Base-by-base conservation (phyloP, 2,797 vertebrate genomes). In the Acropternis orthonyx region DNA sequence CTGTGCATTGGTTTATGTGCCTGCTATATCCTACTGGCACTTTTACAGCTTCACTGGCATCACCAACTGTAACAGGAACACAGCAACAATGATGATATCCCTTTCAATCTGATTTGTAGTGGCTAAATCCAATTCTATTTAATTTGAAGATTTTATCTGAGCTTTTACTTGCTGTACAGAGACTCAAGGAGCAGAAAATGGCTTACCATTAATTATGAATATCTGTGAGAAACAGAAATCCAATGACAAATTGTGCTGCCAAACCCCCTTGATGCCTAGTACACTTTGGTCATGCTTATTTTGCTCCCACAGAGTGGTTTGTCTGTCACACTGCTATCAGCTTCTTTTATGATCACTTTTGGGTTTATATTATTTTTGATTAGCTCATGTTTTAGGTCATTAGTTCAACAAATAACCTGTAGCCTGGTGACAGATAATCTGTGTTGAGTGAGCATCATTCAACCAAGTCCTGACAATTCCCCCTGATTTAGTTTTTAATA, bases 381-480 rank as follows among this genome's bases (percentile, higher is more conserved):
- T 97, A 96, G 88, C 85, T 82, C 95, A 27, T 92, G 92, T 85
- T 97, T 96, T 88, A 78, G 89, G 90, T 90, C 91, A 96, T 96
- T 96, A 96, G 75, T 93, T 95, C 81, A 97, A 95, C 94, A 96
- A 97, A 97, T 93, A 97, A 92, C 92, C 66, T 95, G 89, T 89
- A 93, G 61, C 58, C 14, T 8, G 3, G 46, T 92, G 92, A 81
- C 71, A 95, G 91, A 91, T 94, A 96, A 96, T 92, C 54, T 92
- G 62, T 73, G n/a, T 65, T 86, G 81, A 90, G 67, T 5, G n/a
- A 97, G 69, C 85, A 93, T 88, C 59, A 66, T 66, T 93, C 88
- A 94, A 61, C 48, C 67, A 83, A 86, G 32, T 32, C 83, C 69
- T 93, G 83, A 78, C 79, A 96, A 88, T 81, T 94, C 32, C 46